Evolutionary conservation across 2,113 vertebrate species (phyloP).

Genomic region (Sylvilagus bachmani): DNA sequence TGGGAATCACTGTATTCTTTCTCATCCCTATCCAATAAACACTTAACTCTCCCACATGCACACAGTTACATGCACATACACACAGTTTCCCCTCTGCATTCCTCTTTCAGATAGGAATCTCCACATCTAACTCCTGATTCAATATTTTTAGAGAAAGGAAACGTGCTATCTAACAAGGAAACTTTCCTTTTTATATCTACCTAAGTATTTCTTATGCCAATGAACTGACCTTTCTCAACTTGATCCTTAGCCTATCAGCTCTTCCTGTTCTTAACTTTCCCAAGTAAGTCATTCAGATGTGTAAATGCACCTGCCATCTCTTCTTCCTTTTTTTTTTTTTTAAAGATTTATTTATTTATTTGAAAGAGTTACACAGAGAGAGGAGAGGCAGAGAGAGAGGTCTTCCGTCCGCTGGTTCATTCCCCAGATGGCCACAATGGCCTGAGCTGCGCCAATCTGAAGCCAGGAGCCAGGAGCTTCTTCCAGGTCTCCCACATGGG

Average conservation of each 20-base stretch:
- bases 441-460: too few relatives aligned
- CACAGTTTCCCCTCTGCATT: background rate
- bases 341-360: too few relatives aligned
- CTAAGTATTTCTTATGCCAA: background rate
- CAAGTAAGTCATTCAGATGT: background rate
- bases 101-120: background rate
- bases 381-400: too few relatives aligned
- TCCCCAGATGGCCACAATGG: too few relatives aligned
- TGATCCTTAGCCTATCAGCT: background rate
- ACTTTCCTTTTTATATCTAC: background rate
- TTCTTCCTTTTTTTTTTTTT: background rate
- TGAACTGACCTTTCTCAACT: background rate
- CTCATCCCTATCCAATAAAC: background rate
- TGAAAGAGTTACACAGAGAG: too few relatives aligned
- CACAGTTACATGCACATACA: accelerated
- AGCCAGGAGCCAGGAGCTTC: too few relatives aligned
- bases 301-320: background rate
- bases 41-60: background rate
- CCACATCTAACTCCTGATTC: background rate
- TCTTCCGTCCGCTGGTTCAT: too few relatives aligned
- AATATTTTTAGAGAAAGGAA: background rate
- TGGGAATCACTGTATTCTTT: too few relatives aligned
- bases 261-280: background rate
- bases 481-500: too few relatives aligned
- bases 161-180: background rate